Percentiles rank a stretch among this genome's conserved stretches.
These are phyloP conservation scores for Colistium nudipinnis DNA, from an alignment of 2,113 vertebrate species.

Conservation along the genomic window DNA sequence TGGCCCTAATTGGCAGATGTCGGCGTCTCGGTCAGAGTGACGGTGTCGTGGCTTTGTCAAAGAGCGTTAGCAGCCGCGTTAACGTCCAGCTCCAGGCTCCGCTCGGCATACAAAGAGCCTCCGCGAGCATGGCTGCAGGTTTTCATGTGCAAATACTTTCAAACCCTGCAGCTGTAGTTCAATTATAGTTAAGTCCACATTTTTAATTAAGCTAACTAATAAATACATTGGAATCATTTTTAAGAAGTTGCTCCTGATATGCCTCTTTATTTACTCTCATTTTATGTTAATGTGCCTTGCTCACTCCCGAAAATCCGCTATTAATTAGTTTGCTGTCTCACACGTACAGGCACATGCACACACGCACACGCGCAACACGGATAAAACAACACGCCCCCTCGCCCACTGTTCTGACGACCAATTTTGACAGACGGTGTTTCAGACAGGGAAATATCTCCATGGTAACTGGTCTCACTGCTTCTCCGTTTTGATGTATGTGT, in stretches of 20 bases:
- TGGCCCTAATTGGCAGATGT: constrained; percentile 17
- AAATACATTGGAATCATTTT: background rate
- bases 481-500: constrained; percentile 35
- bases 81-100: background rate
- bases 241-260: background rate
- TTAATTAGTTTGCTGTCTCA: constrained; percentile 17
- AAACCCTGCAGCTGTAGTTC: background rate
- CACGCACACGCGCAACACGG: too few species aligned
- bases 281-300: constrained; percentile 27
- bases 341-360: constrained; percentile 17
- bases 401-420: constrained; percentile 22
- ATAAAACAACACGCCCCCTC: constrained; percentile 20
- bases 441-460: constrained; percentile 58
- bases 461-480: constrained; percentile 54
- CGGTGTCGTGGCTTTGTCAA: background rate
- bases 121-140: background rate
- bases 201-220: too few species aligned
- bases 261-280: background rate
- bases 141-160: background rate
- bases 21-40: background rate
- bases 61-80: background rate
- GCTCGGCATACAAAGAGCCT: background rate
- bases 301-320: constrained; percentile 7
- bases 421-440: constrained; percentile 46
- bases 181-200: too few species aligned